Evolutionary conservation across 2,797 vertebrate genomes (phyloP), one percentile per base, ranked within the genome.

Genomic region (Lacerta agilis): DNA sequence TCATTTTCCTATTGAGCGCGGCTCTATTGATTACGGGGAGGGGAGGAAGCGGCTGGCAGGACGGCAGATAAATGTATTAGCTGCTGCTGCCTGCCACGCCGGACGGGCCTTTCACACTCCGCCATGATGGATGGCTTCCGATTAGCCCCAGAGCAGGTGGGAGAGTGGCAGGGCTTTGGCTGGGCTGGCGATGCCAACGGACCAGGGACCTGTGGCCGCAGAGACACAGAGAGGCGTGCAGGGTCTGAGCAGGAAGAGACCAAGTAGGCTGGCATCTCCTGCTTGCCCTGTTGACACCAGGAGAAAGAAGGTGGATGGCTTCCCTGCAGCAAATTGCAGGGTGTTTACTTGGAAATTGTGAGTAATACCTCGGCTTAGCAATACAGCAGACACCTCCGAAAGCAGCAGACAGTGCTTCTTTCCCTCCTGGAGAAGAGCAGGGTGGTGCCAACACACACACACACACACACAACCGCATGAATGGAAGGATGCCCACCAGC

Each of bases 41-140:
- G 45, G 61, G 55, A 27, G 76, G 38, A 55, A 78, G 8, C 10
- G 43, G 20, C 69, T 81, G 78, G 55, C 83, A 85, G 78, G 77
- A 81, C 8, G 18, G 83, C 77, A 67, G 83, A 89, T 75, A 85
- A 85, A 89, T 85, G 67, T 76, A 81, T 89, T 81, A 81, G 27
- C 20, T 15, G 45, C 20, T 15, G 45, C 58, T 84, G 43, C 33
- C 10, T 78, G 80, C 87, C 61, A n/a, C 3, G 15, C 36, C 8
- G 66, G 58, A 75, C 0, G 41, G 49, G 69, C n/a, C 78, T 76
- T 81, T 81, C 33, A 10, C 41, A 9, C 61, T 3, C 18, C 3
- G 3, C 15, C 38, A 25, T 89, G 83, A 89, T 89, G 83, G 83
- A 89, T 85, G 83, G 69, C 41, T 81, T 80, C 69, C 69, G 58